phyloP scores from a whole-genome alignment of 2,113 vertebrate genomes.

The Brienomyrus brachyistius region DNA sequence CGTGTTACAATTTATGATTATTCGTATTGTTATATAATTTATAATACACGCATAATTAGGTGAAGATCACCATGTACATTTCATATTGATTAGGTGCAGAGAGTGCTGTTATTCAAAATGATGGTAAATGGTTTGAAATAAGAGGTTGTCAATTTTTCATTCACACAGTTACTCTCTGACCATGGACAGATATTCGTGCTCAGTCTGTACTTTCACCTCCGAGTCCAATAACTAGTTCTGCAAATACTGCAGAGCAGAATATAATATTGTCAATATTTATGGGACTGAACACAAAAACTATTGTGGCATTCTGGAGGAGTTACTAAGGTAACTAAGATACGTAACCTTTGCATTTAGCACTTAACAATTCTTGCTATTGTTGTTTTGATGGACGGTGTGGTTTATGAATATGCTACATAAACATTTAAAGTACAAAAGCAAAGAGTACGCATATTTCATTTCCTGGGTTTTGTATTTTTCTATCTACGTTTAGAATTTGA shows the following conservation, averaged over 20 bases:
- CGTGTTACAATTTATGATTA: neutral
- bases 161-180: neutral
- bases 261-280: neutral
- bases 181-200: neutral
- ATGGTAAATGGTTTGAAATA: neutral
- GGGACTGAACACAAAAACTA: neutral
- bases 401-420: neutral
- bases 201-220: neutral
- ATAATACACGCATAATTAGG: neutral
- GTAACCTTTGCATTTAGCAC: neutral
- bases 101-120: neutral
- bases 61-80: neutral
- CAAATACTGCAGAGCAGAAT: neutral
- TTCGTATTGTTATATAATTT: neutral
- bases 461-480: neutral
- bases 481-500: neutral
- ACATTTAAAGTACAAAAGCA: neutral
- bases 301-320: neutral
- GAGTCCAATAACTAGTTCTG: neutral
- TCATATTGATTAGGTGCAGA: neutral
- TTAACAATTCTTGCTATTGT: neutral
- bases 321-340: neutral
- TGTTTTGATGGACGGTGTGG: neutral
- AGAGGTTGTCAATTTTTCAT: neutral
- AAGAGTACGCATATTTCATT: neutral